Evolutionary conservation across 2,113 vertebrate genomes (phyloP).

Genomic region (Strigops habroptila): DNA sequence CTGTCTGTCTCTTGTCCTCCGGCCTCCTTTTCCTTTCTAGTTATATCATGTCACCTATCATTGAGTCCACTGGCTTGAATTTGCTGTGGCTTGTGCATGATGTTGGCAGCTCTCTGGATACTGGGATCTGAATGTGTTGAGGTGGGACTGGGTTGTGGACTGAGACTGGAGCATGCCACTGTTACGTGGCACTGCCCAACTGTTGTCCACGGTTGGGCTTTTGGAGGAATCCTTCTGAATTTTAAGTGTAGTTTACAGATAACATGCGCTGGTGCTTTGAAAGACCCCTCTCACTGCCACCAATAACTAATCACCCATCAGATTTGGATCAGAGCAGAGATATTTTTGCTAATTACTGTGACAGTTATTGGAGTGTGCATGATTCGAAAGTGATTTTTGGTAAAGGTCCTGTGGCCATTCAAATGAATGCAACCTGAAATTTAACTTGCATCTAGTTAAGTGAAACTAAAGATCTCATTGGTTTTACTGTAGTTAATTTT

Average conservation of each 20-base stretch:
- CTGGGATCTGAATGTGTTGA: accelerated
- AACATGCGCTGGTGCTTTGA: not conserved
- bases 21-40: not conserved
- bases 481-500: not conserved
- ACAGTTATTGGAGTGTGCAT: not conserved
- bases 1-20: not conserved
- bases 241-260: not conserved
- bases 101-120: not conserved
- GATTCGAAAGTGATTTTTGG: not conserved
- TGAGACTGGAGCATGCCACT: accelerated
- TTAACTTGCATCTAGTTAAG: not conserved
- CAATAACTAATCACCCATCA: not conserved
- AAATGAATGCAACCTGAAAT: not conserved
- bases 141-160: not conserved
- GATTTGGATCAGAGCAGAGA: not conserved
- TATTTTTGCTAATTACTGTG: not conserved
- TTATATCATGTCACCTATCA: not conserved
- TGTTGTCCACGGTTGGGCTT: not conserved
- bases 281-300: not conserved
- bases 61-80: not conserved
- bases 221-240: not conserved
- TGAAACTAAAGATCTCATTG: not conserved
- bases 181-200: accelerated
- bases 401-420: accelerated
- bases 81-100: not conserved